These are phyloP conservation scores for Drosophila colorata DNA, from an alignment of 2,888 invertebrate genomes.

Conservation along the genomic window DNA sequence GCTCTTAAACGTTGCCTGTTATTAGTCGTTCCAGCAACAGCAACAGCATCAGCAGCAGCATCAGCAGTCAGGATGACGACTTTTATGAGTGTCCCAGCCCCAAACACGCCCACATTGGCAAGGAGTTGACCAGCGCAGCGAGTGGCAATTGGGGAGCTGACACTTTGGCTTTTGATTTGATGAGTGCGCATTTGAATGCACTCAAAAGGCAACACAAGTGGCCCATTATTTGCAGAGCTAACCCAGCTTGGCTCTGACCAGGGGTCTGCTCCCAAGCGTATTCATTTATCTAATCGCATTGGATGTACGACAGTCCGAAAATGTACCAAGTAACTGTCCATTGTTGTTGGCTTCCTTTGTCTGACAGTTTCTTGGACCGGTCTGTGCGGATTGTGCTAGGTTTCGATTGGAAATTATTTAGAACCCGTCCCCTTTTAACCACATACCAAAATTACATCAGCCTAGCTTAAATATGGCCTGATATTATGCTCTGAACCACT, in stretches of 20 bases:
- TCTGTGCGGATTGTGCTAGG: neutral
- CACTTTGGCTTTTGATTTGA: constrained; percentile 77
- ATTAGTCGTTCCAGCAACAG: constrained; percentile 50
- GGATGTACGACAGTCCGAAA: neutral
- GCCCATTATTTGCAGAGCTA: constrained; percentile 68
- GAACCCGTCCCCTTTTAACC: neutral
- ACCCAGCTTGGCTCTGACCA: constrained; percentile 16
- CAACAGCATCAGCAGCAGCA: constrained; percentile 13
- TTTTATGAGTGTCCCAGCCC: constrained; percentile 16
- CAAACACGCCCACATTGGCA: neutral
- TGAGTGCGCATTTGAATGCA: constrained; percentile 76
- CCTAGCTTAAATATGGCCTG: too few relatives aligned
- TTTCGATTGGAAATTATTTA: neutral
- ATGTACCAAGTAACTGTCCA: neutral
- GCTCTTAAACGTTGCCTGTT: constrained; percentile 70
- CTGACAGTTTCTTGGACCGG: neutral
- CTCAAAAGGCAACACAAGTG: constrained; percentile 65
- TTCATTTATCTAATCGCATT: constrained; percentile 33
- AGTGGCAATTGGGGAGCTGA: constrained; percentile 49
- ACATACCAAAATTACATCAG: too few relatives aligned
- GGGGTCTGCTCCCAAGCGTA: constrained; percentile 11
- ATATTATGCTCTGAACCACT: neutral
- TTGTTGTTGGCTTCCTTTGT: neutral
- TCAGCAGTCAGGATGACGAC: neutral
- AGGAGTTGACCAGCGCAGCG: constrained; percentile 21